Evolutionary conservation across 2,797 vertebrate species (phyloP).

Genomic region (Gymnothorax reevesii): DNA sequence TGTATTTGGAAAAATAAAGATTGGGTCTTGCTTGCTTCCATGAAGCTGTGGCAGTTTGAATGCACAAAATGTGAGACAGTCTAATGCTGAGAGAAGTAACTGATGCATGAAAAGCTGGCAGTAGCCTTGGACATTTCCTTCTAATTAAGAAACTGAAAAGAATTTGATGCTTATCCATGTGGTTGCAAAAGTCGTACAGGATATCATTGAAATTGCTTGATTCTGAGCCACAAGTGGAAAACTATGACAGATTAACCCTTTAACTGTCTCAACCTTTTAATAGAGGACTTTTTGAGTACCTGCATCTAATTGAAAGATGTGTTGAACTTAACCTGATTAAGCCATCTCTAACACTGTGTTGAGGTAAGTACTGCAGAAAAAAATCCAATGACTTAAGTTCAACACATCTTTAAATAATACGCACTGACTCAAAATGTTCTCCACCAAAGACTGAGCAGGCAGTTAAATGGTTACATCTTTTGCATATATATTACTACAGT

Average conservation of each 20-base stretch:
- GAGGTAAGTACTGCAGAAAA: too few species aligned
- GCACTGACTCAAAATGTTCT: too few species aligned
- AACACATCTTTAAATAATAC: too few species aligned
- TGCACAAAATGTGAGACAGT: neutral
- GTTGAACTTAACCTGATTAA: too few species aligned
- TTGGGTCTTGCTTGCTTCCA: neutral
- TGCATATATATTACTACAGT: too few species aligned
- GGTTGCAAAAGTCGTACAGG: neutral
- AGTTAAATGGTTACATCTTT: too few species aligned
- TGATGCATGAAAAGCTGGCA: neutral
- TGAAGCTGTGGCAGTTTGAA: neutral
- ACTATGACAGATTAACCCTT: neutral
- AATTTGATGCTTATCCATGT: neutral
- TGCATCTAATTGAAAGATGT: too few species aligned
- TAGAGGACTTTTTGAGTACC: too few species aligned
- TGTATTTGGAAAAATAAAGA: neutral
- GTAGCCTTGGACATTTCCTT: neutral
- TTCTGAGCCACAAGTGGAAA: neutral
- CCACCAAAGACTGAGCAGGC: too few species aligned
- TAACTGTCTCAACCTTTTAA: too few species aligned
- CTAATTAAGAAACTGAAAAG: neutral
- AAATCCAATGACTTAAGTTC: too few species aligned
- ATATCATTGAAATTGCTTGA: neutral
- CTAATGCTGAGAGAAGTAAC: neutral
- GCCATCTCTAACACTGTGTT: too few species aligned